These are phyloP conservation scores for Apoda limacodes DNA, from an alignment of 2,888 invertebrate genomes.

Conservation along the genomic window DNA sequence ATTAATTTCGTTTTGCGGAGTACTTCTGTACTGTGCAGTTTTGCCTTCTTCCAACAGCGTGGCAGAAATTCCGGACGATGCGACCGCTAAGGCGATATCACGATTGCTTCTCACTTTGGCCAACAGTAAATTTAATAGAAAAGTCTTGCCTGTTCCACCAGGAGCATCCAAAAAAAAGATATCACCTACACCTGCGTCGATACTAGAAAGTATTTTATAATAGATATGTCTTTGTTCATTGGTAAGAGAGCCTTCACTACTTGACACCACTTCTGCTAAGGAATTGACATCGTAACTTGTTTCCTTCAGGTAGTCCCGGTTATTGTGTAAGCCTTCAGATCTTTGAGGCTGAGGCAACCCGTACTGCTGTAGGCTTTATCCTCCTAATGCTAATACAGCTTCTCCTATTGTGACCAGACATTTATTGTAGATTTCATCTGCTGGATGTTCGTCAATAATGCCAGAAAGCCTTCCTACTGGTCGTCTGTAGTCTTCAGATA, in stretches of 20 bases:
- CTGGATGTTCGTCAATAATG: constrained; percentile 3
- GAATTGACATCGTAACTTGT: too few relatives aligned
- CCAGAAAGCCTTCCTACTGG: constrained; percentile 7
- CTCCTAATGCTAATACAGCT: constrained; percentile 14
- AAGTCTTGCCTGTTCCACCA: constrained; percentile 36
- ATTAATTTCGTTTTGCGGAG: constrained; percentile 10
- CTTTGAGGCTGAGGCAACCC: constrained; percentile 17
- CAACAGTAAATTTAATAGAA: constrained; percentile 22
- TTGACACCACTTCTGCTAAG: too few relatives aligned
- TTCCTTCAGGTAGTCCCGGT: too few relatives aligned
- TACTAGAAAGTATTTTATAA: too few relatives aligned
- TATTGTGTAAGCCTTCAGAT: too few relatives aligned
- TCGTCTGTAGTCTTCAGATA: constrained; percentile 15
- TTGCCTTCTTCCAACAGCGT: constrained; percentile 13
- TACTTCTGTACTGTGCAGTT: constrained; percentile 13
- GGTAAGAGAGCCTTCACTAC: too few relatives aligned
- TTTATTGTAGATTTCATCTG: constrained; percentile 15
- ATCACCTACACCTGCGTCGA: too few relatives aligned
- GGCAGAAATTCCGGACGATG: constrained; percentile 22
- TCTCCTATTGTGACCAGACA: constrained; percentile 14
- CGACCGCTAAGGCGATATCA: constrained; percentile 29
- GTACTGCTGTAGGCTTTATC: constrained; percentile 14
- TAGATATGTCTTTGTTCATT: too few relatives aligned
- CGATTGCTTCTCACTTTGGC: constrained; percentile 23
- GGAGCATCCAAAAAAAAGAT: too few relatives aligned